phyloP scores from a whole-genome alignment of 2,113 vertebrate species.

The Chitala chitala region DNA sequence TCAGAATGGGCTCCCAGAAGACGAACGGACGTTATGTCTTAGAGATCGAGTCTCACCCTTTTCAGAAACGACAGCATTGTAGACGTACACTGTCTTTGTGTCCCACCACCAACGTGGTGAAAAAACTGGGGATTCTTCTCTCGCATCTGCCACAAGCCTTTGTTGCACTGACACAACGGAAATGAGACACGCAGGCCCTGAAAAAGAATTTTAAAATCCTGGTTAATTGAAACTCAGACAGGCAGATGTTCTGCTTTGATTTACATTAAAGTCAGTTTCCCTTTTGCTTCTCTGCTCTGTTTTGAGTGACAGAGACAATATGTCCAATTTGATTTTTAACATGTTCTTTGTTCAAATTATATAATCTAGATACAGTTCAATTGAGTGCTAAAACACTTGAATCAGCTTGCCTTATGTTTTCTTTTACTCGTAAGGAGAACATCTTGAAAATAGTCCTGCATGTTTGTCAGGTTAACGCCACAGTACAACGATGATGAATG shows the following conservation, averaged over 20 bases:
- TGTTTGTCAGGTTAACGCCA: not conserved
- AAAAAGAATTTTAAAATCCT: not conserved
- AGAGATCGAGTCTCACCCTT: not conserved
- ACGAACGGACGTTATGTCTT: not conserved
- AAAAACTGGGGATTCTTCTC: not conserved
- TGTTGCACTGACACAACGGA: not conserved
- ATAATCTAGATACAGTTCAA: not conserved
- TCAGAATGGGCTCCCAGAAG: not conserved
- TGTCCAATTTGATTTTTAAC: not conserved
- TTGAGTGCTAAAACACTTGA: not conserved
- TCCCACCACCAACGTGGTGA: not conserved
- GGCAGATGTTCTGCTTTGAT: not conserved
- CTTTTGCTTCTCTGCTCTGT: not conserved
- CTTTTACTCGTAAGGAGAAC: not conserved
- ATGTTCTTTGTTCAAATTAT: not conserved
- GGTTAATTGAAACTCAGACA: not conserved
- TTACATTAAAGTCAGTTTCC: not conserved
- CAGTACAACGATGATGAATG: not conserved
- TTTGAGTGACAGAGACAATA: not conserved
- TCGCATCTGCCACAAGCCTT: not conserved
- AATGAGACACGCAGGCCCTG: conserved; percentile 29
- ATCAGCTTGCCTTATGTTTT: not conserved
- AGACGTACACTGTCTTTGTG: not conserved
- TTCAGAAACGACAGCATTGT: conserved; percentile 27
- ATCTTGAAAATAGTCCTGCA: not conserved